These are phyloP conservation scores for Himantopus leucocephalus DNA, from an alignment of 2,113 vertebrate genomes.

Conservation along the genomic window DNA sequence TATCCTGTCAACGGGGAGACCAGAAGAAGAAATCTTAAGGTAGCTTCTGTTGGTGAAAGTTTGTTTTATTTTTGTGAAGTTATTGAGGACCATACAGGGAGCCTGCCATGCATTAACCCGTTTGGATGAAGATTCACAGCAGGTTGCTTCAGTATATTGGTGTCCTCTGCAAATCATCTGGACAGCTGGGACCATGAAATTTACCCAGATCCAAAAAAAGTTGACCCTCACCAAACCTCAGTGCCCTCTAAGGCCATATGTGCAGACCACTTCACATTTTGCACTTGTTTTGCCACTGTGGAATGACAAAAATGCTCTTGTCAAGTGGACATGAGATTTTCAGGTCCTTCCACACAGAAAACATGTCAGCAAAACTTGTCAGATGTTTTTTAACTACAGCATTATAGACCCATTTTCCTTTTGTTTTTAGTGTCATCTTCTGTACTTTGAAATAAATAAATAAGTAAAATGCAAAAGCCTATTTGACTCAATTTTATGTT, in stretches of 20 bases:
- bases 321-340: constrained; percentile 72
- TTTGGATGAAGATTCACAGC: constrained; percentile 85
- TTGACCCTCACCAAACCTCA: constrained; percentile 79
- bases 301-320: constrained; percentile 78
- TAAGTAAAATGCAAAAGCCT: not conserved
- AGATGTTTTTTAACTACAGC: constrained; percentile 10
- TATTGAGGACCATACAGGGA: constrained; percentile 63
- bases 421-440: not conserved
- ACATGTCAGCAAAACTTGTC: constrained; percentile 40
- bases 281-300: constrained; percentile 78
- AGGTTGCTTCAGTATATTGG: constrained; percentile 78
- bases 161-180: constrained; percentile 90
- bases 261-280: constrained; percentile 75
- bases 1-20: constrained; percentile 23
- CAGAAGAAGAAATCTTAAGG: constrained; percentile 34
- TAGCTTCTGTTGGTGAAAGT: not conserved
- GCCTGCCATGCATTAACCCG: constrained; percentile 83
- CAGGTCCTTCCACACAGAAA: constrained; percentile 68
- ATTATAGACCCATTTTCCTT: not conserved
- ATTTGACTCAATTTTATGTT: not conserved
- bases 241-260: constrained; percentile 75
- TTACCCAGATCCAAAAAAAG: constrained; percentile 81
- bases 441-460: not conserved
- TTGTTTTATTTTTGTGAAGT: constrained; percentile 59
- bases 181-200: constrained; percentile 92